Evolutionary conservation across 2,113 vertebrate species (phyloP).

Genomic region (Ammodytes dubius): DNA sequence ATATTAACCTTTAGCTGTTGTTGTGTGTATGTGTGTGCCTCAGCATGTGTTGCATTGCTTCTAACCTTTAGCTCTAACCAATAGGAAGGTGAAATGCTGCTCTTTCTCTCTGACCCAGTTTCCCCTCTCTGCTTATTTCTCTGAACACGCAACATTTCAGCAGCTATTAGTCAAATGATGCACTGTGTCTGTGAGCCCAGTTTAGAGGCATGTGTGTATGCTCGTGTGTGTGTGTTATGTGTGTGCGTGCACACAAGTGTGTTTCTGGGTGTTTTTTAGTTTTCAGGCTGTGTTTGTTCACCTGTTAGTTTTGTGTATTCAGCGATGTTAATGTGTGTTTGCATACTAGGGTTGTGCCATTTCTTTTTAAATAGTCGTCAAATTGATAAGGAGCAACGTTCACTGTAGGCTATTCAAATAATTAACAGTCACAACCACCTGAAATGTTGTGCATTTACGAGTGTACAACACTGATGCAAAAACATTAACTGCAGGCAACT

Average conservation of each 20-base stretch:
- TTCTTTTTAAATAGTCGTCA: constrained; percentile 48
- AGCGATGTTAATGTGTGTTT: constrained; percentile 56
- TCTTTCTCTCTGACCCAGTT: constrained; percentile 75
- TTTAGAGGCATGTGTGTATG: constrained; percentile 27
- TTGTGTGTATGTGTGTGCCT: constrained; percentile 17
- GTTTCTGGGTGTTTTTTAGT: not conserved
- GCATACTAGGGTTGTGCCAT: constrained; percentile 36
- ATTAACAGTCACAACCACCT: constrained; percentile 1
- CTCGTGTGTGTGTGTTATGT: constrained; percentile 18
- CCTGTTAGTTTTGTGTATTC: constrained; percentile 66
- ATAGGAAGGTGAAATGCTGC: constrained; percentile 70
- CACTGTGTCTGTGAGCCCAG: constrained; percentile 49
- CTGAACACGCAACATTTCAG: constrained; percentile 80
- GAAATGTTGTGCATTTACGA: constrained; percentile 6
- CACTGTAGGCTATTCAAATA: constrained; percentile 47
- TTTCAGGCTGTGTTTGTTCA: constrained; percentile 59
- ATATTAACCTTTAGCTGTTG: constrained; percentile 76
- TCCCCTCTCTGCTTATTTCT: constrained; percentile 74
- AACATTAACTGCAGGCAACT: not conserved
- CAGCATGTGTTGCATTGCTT: constrained; percentile 61
- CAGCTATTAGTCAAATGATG: constrained; percentile 80
- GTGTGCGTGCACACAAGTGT: not conserved
- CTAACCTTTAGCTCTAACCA: constrained; percentile 75
- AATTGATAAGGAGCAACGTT: constrained; percentile 39
- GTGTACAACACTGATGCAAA: not conserved